Base-by-base conservation (phyloP, 2,888 invertebrate genomes). In the Bugulina stolonifera region DNA sequence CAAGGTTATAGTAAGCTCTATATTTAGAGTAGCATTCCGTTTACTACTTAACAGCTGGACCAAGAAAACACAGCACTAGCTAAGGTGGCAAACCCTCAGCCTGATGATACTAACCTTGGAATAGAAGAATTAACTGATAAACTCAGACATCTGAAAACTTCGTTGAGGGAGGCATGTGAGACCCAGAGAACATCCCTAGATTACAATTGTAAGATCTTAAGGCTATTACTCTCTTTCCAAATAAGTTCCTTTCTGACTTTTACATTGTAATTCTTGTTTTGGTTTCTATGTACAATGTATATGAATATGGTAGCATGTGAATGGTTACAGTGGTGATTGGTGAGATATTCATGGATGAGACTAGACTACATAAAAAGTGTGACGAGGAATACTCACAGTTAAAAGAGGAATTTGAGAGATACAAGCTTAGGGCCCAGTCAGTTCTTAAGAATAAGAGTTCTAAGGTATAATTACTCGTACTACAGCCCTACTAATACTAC, bases 351-450 rank as follows among this genome's bases (percentile, higher is more conserved):
- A 64, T 35, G 22, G 64, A 32, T 25, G 79, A 78, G 29, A 77
- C 76, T 64, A 74, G 76, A 1, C 69, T 78, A 69, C 81, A 81
- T 75, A 75, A 80, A 0, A 87, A 86, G 72, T 91, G 91, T 78
- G 87, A 88, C 77, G 89, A 90, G 72, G 90, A 91, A 76, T 87
- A 89, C 69, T 88, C 89, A 23, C 85, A 81, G 35, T 80, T 91
- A 27, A 88, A 88, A 76, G 86, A 88, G 57, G 90, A 92, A 77
- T 89, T 89, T 79, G 91, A 93, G 75, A 83, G 86, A 55, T 89
- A 89, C 76, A 90, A 89, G 81, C 78, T 84, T 0, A 77, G 84
- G 55, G 84, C 85, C 35, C 85, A 86, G 77, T 83, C 84, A 34
- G 84, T 84, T 25, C 79, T 86, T 29, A 85, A 84, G 76, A 84